Base-by-base conservation (phyloP, 2,888 invertebrate genomes). In the Smittia aterrima region DNA sequence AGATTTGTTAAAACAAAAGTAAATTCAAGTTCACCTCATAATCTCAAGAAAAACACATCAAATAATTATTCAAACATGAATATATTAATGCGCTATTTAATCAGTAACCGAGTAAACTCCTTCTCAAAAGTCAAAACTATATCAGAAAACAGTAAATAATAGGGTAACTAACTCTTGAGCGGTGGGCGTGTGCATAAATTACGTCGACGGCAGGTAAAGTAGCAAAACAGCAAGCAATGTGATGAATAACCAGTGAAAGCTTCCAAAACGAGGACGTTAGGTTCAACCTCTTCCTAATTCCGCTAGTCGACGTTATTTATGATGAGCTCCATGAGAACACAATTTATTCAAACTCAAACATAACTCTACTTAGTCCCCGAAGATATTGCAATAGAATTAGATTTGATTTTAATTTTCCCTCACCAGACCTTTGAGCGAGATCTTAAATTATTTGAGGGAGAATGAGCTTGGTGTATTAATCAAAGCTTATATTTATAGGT, bases 331-430 rank as follows among this genome's bases (percentile, higher is more conserved):
- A 32, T 32, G 32, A 3, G 9, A 32, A 32, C n/a, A n/a, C 32
- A 32, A 32, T 9, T 32, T 32, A 32, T 9, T 32, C 47, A 47
- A 7, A 47, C 16, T 47, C 47, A 47, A 47, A 47, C 47, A 47
- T 16, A 47, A 47, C 16, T 16, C 47, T 47, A 47, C 47, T 32
- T 32, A 32, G 32, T 16, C n/a, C 47, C 47, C 47, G 47, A 47
- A 47, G 47, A 47, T 47, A 47, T 47, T 47, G 47, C 47, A 47
- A 47, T 47, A 47, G 47, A 47, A 47, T 47, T 47, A 47, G 47
- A 47, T 16, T 47, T 4, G 47, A 6, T 47, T 47, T n/a, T 47
- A 47, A 47, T 47, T 47, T 47, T 47, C 47, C 47, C 47, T 16
- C 47, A n/a, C 13, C 47, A 47, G n/a, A 47, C n/a, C 13, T 47